Evolutionary conservation across 2,113 vertebrate genomes (phyloP), one percentile per base, ranked within the genome.

Genomic region (Meles meles): DNA sequence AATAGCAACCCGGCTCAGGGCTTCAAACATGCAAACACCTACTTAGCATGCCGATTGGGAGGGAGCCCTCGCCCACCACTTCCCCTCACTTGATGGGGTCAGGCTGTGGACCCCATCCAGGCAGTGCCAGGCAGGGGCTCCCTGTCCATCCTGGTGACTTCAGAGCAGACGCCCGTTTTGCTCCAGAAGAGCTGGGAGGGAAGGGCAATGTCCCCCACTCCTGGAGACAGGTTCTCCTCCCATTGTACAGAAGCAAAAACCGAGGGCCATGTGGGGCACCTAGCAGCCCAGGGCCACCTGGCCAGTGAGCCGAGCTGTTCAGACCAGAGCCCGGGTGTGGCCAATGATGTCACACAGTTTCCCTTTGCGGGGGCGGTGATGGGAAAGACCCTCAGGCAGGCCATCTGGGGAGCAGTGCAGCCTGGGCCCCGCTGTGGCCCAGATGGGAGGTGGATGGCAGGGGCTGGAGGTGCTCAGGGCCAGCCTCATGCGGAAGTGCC

Each of bases 1-100:
- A 96, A 96, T 57, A 98, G 97, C 94, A 95, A 84, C 59, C 57
- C 0, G 11, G 79, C 86, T 94, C 31, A 4, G 80, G n/a, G 87
- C 21, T 55, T 52, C 83, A 27, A 23, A 49, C 67, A 5, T 1
- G 7, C 93, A 93, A 81, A 71, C 86, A 12, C 25, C 25, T 44
- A 10, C 44, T 63, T 14, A 52, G 67, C 34, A 5, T 5, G 34
- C 8, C 0, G 5, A 44, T 9, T n/a, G 1, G 65, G 88, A 9
- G 39, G 20, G 0, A n/a, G 34, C 47, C 47, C 49, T n/a, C 9
- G 27, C 29, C 76, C 3, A 13, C 34, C 4, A 2, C 52, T 6
- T 55, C 44, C 31, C 29, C 44, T 3, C 0, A n/a, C 88, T 63
- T 23, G 0, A 44, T 2, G 0, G 71, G 65, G 61, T 61, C 63